A percentile compares a stretch with the other conserved stretches of the same genome.
Evolutionary conservation across 2,113 vertebrate species (phyloP).

Genomic region (Catharus fuscescens): DNA sequence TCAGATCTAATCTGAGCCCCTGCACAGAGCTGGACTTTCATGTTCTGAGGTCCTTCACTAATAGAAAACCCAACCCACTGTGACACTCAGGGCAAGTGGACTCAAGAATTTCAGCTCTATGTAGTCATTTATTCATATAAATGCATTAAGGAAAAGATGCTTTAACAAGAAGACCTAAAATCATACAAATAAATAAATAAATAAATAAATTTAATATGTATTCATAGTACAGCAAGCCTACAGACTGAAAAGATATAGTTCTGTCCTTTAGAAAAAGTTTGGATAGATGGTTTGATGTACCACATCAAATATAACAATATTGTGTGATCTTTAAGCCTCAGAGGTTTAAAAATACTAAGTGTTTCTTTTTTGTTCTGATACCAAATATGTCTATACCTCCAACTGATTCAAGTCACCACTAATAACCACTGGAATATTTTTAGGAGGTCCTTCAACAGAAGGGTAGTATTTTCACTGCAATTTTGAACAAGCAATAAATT

Average conservation of each 20-base stretch:
- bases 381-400: background rate
- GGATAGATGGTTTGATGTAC: background rate
- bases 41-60: background rate
- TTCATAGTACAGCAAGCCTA: background rate
- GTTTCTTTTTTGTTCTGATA: background rate
- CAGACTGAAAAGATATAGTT: background rate
- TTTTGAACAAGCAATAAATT: constrained; percentile 1
- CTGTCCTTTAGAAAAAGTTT: background rate
- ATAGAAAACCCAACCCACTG: background rate
- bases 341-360: background rate
- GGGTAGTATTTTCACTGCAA: background rate
- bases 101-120: background rate
- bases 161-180: background rate
- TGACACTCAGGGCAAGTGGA: background rate
- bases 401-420: background rate
- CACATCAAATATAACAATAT: background rate
- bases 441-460: constrained; percentile 29
- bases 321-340: background rate
- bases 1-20: constrained; percentile 57
- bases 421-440: background rate
- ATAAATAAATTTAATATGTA: background rate
- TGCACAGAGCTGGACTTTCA: constrained; percentile 49
- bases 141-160: background rate
- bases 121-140: background rate
- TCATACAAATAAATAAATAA: background rate